Evolutionary conservation across 2,113 vertebrate genomes (phyloP), one percentile per base, ranked within the genome.

Genomic region (Oncorhynchus mykiss): DNA sequence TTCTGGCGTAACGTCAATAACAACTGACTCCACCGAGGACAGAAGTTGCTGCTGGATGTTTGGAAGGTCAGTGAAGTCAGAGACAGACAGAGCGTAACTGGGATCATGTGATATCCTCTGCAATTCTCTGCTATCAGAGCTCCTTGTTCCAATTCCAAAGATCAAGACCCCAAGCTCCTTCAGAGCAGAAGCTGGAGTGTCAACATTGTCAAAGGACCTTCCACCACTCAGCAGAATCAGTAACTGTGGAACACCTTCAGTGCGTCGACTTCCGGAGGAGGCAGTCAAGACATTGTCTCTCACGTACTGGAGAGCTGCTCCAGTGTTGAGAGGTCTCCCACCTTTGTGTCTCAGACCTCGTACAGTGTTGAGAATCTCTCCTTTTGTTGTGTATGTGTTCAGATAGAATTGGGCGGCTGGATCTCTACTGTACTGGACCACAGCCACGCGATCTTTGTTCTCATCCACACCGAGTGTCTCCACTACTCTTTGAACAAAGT

Each of bases 151-250:
- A 20, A 96, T 78, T 8, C 88, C 82, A 77, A 95, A 94, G 1
- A 91, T 88, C 51, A 95, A 84, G 3, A 95, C 81, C 2, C 91
- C 86, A 0, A 82, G 57, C 25, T 87, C 75, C 73, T 86, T 93
- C 80, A 95, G 77, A 22, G 45, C 77, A 16, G 70, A 64, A 0
- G 92, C 93, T 0, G 89, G 73, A 0, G 67, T 71, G 0, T 90
- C 91, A 80, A 94, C 87, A 0, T 72, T 24, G 0, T 95, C 94
- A 0, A 49, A 77, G 0, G 94, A 95, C 74, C 70, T 88, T 0
- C 94, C 94, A 0, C 93, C 94, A 22, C 81, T 91, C n/a, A 95
- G 83, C 20, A 95, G 87, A 24, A 95, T 83, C 75, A 95, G 84
- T 62, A 94, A 87, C 80, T 95, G 94, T 13, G 87, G 88, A 72